Evolutionary conservation across 2,797 vertebrate genomes (phyloP).

Genomic region (Enteromius viviparus): DNA sequence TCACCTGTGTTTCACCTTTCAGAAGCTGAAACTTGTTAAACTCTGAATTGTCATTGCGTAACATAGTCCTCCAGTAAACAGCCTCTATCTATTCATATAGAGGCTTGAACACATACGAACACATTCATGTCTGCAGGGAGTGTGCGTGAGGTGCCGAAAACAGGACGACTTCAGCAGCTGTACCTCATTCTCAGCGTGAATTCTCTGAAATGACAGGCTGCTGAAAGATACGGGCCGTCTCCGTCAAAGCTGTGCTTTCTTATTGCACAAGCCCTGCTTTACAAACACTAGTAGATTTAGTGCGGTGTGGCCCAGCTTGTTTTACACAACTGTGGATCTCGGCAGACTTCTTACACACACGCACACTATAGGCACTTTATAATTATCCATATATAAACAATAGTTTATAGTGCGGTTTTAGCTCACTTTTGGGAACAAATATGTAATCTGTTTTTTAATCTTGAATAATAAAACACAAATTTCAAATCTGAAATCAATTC

Average conservation of each 20-base stretch:
- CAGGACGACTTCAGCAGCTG: conserved; percentile 40
- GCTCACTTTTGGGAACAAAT: neutral
- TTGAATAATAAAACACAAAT: neutral
- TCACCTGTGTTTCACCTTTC: neutral
- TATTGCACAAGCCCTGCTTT: neutral
- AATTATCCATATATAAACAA: neutral
- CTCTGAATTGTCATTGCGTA: neutral
- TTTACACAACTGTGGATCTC: conserved; percentile 9
- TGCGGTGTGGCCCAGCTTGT: neutral
- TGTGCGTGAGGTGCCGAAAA: neutral
- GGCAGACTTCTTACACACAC: neutral
- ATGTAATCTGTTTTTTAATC: neutral
- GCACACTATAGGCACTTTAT: neutral
- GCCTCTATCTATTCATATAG: neutral
- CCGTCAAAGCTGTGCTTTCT: neutral
- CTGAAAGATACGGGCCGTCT: conserved; percentile 36
- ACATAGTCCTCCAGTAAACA: conserved; percentile 11
- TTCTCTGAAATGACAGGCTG: conserved; percentile 51
- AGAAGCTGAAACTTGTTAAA: neutral
- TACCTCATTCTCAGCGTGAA: conserved; percentile 38
- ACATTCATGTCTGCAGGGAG: neutral
- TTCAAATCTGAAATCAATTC: neutral
- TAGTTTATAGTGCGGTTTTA: neutral
- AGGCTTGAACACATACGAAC: neutral
- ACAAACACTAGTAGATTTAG: conserved; percentile 7